Percentiles rank a stretch among this genome's conserved stretches.
Conservation (phyloP, 2,113 vertebrate genomes). For the Strix aluco region DNA sequence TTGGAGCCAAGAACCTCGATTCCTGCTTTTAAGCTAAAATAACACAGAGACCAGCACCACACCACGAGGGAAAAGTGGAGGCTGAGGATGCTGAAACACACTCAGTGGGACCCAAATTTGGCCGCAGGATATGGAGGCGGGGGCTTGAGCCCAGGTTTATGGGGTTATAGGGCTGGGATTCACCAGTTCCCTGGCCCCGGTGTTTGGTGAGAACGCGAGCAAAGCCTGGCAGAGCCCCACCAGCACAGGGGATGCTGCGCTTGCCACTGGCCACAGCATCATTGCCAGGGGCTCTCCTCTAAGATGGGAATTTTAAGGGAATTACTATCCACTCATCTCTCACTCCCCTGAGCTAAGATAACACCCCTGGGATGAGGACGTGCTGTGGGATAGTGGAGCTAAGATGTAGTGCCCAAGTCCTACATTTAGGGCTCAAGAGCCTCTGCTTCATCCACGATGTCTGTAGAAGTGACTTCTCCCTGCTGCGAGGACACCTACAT, state of each 20-base stretch:
- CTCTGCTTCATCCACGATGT: not conserved
- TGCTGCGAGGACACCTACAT: not conserved
- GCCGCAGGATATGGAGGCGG: not conserved
- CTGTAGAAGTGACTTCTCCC: not conserved
- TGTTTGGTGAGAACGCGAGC: not conserved
- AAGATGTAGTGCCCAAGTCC: not conserved
- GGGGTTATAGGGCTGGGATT: not conserved
- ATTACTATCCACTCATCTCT: not conserved
- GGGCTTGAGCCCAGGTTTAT: fast-evolving
- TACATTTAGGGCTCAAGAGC: not conserved
- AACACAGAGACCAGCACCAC: not conserved
- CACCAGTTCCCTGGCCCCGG: fast-evolving
- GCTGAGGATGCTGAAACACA: not conserved
- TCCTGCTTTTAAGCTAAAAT: not conserved
- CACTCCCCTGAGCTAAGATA: not conserved
- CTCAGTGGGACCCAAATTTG: not conserved
- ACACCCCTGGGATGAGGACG: fast-evolving
- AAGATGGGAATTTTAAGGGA: not conserved
- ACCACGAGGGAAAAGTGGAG: not conserved
- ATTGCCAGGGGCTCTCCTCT: not conserved
- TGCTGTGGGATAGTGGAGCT: not conserved
- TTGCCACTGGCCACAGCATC: fast-evolving
- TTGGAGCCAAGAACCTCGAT: not conserved
- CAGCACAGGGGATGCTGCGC: not conserved
- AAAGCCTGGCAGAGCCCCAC: not conserved